Base-by-base conservation (phyloP, 2,888 invertebrate genomes). In the Steromphala cineraria region DNA sequence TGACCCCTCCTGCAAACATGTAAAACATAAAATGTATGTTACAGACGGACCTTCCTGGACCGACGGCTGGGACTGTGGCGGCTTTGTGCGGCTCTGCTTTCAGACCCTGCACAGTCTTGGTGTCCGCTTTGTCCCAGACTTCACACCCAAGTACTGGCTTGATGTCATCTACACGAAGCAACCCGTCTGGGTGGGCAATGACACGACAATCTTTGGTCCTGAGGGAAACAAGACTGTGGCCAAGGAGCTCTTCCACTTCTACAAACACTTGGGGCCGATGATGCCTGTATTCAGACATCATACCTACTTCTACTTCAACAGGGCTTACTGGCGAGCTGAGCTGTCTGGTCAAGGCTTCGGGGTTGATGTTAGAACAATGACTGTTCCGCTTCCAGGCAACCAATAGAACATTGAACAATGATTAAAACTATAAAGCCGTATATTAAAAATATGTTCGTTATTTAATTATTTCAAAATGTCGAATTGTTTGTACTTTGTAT, bases 41-140 rank as follows among this genome's bases (percentile, higher is more conserved):
- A 40, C 87, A 90, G 90, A 83, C 77, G 90, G 89, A 2, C 82
- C 85, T 24, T 81, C 88, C 80, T 92, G 88, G 87, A 91, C 91
- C 81, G 87, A 90, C 74, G 86, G 91, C 0, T 90, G 89, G 85
- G 91, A 92, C 82, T 92, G 92, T 87, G 91, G 91, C 15, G 90
- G 88, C 81, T 92, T 89, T 87, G 89, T 92, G 8, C 81, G 89
- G 21, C 78, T 90, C 75, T 90, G 90, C 0, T 89, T 92, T 75
- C 79, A 90, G 28, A 78, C 87, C n/a, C 78, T 92, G 15, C 82
- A 81, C 3, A 56, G 82, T 13, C 75, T 88, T 0, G 92, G 92
- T 4, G 90, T 88, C 7, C 86, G 87, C 75, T 91, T 92, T 81
- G 83, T 90, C 76, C 85, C 85, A 31, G 87, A 85, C 28, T 84